Conservation (phyloP, 2,113 vertebrate species). For the Turnix velox region DNA sequence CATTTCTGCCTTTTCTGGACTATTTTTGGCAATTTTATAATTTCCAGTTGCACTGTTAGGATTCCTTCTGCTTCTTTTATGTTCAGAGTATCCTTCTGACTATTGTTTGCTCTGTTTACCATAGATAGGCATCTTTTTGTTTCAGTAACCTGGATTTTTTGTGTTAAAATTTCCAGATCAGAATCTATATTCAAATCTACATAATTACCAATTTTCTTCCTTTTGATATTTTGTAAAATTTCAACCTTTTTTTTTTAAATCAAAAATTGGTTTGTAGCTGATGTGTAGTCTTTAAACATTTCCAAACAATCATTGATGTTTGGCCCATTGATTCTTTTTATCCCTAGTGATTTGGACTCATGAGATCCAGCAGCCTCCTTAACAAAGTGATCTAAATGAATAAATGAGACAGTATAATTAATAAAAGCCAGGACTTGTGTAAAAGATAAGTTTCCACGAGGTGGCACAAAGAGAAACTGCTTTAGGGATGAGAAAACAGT, state of each 20-base stretch:
- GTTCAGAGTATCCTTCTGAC: not conserved
- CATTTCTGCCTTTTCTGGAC: not conserved
- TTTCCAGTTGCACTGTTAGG: not conserved
- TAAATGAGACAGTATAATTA: not conserved
- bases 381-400: not conserved
- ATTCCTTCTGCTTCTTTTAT: not conserved
- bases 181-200: not conserved
- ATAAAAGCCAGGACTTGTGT: not conserved
- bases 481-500: not conserved
- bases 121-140: not conserved
- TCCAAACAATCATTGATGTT: not conserved
- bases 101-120: not conserved
- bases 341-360: not conserved
- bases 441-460: not conserved
- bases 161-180: not conserved
- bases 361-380: not conserved
- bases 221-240: not conserved
- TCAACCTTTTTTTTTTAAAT: not conserved
- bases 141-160: not conserved
- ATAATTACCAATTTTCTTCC: not conserved
- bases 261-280: not conserved
- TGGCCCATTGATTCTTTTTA: not conserved
- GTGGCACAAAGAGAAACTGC: not conserved
- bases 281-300: not conserved
- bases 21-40: slow-evolving; percentile 11